A percentile compares a stretch with the other conserved stretches of the same genome.
Evolutionary conservation across 1,140 invertebrate genomes (phyloP).

Genomic region (Reticulitermes speratus): DNA sequence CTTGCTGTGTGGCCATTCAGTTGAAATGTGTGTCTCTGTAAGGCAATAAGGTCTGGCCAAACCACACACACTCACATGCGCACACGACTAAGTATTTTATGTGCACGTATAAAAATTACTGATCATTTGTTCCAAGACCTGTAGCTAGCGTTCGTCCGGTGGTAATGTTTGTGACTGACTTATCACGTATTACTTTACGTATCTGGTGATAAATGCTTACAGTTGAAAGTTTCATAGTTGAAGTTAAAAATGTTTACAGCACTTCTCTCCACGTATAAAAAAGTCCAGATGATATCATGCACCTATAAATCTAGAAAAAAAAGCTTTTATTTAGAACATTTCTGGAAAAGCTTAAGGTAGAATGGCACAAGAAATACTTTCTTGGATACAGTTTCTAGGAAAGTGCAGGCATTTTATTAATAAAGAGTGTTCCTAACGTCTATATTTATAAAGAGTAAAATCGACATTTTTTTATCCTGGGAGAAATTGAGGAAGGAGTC

Average conservation of each 20-base stretch:
- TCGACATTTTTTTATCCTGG: too few relatives aligned
- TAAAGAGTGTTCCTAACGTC: too few relatives aligned
- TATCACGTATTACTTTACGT: background rate
- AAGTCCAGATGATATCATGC: background rate
- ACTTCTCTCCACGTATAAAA: background rate
- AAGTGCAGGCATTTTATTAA: too few relatives aligned
- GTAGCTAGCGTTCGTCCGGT: background rate
- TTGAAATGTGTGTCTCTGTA: background rate
- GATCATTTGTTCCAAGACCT: background rate
- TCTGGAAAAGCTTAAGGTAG: background rate
- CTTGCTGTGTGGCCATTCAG: background rate
- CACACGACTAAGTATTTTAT: background rate
- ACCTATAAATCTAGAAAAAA: background rate
- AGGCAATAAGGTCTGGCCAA: background rate
- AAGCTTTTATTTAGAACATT: background rate
- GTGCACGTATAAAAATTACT: background rate
- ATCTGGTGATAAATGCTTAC: constrained; percentile 1
- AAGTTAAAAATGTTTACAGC: constrained; percentile 14
- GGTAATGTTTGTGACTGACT: background rate
- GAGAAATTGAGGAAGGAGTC: too few relatives aligned
- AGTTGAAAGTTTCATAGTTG: background rate
- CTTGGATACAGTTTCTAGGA: too few relatives aligned
- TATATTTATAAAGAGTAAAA: too few relatives aligned
- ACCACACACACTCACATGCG: background rate
- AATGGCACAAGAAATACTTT: background rate